Conservation (phyloP, 2,113 vertebrate species). For the Rynchops niger region DNA sequence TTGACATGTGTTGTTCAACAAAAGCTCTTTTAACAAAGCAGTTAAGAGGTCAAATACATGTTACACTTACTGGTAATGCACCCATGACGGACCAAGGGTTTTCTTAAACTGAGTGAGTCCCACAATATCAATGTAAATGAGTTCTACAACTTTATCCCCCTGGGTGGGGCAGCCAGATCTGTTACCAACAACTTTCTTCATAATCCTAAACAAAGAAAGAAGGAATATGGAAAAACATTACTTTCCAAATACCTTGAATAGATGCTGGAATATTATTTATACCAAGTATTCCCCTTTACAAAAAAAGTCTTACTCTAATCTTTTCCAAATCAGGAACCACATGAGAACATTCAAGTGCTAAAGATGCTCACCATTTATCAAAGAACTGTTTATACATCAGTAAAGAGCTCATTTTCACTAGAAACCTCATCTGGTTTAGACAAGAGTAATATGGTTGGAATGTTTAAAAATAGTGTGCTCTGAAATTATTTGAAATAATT, state of each 20-base stretch:
- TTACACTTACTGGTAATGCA: slow-evolving; percentile 97
- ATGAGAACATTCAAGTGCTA: not conserved
- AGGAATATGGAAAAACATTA: not conserved
- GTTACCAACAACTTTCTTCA: slow-evolving; percentile 98
- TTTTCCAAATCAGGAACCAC: not conserved
- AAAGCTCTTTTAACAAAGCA: not conserved
- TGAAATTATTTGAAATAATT: not conserved
- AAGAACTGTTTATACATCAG: not conserved
- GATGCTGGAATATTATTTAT: not conserved
- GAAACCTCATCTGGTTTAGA: not conserved
- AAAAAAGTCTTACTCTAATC: not conserved
- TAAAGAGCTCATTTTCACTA: not conserved
- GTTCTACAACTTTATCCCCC: slow-evolving; percentile 95
- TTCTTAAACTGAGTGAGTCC: slow-evolving; percentile 99
- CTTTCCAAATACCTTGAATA: not conserved
- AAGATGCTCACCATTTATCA: not conserved
- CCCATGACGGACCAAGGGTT: slow-evolving; percentile 96
- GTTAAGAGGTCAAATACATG: not conserved
- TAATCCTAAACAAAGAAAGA: slow-evolving; percentile 82
- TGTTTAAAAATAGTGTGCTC: not conserved
- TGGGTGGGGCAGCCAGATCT: slow-evolving; percentile 96
- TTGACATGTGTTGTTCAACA: not conserved
- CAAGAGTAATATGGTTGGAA: not conserved
- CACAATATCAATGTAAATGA: slow-evolving; percentile 99
- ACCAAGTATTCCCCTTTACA: not conserved